Evolutionary conservation across 2,797 vertebrate species (phyloP).

Genomic region (Oryzias sinensis): DNA sequence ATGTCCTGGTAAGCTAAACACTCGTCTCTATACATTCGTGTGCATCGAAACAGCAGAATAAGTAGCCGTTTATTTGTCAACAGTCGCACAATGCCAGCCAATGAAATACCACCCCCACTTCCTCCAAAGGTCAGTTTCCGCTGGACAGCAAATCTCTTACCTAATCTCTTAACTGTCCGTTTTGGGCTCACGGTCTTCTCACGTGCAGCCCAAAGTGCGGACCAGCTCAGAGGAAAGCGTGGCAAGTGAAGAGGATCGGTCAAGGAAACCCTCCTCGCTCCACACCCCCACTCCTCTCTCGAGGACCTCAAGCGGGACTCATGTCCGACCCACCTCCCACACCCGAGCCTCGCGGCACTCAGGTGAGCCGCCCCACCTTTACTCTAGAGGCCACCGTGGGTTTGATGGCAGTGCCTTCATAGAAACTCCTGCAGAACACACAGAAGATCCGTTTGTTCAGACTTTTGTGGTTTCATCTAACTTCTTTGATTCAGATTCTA

Average conservation of each 20-base stretch:
- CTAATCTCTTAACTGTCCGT: not conserved
- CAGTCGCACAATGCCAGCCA: conserved; percentile 59
- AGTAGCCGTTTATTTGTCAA: conserved; percentile 19
- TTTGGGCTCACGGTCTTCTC: not conserved
- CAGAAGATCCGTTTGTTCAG: too few relatives aligned
- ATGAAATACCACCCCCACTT: conserved; percentile 82
- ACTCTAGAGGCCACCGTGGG: too few relatives aligned
- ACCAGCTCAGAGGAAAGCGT: conserved; percentile 82
- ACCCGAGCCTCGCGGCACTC: conserved; percentile 68
- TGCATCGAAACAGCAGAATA: conserved; percentile 2
- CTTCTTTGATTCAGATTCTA: conserved; percentile 55
- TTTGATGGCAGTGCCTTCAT: too few relatives aligned
- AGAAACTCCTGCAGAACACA: too few relatives aligned
- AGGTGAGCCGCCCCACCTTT: conserved; percentile 64
- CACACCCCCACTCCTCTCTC: conserved; percentile 60
- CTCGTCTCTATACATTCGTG: not conserved
- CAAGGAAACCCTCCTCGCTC: conserved; percentile 36
- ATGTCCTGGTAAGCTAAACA: conserved; percentile 21
- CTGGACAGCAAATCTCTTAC: not conserved
- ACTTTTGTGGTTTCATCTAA: too few relatives aligned
- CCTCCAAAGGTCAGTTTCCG: conserved; percentile 85
- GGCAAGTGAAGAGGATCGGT: conserved; percentile 65
- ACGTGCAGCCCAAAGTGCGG: conserved; percentile 81
- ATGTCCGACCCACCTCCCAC: conserved; percentile 46
- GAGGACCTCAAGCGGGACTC: conserved; percentile 83